A percentile compares a stretch with the other conserved stretches of the same genome.
Evolutionary conservation across 2,113 vertebrate genomes (phyloP).

Genomic region (Ailurus styani): DNA sequence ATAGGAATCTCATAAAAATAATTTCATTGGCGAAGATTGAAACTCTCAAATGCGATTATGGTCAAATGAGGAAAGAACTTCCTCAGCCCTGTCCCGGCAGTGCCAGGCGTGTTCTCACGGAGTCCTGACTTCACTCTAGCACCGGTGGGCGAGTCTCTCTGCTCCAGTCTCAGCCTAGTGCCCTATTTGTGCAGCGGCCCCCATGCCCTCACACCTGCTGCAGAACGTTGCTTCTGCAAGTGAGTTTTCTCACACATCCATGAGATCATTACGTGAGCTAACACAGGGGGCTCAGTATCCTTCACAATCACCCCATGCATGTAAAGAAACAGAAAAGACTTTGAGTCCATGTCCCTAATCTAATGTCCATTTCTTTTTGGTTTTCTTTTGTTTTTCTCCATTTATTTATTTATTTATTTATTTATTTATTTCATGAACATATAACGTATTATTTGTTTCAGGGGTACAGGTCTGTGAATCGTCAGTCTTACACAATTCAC

Average conservation of each 20-base stretch:
- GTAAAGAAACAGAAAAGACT: not conserved
- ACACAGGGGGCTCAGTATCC: not conserved
- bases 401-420: too few species aligned
- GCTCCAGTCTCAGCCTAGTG: not conserved
- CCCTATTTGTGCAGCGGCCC: fast-evolving
- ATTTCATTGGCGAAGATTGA: not conserved
- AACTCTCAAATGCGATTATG: not conserved
- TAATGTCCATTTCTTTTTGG: too few species aligned
- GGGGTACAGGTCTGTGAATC: too few species aligned
- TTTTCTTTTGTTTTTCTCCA: too few species aligned
- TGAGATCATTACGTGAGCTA: fast-evolving
- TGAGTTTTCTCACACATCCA: not conserved
- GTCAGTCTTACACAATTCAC: too few species aligned
- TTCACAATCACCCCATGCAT: not conserved
- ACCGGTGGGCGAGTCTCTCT: too few species aligned
- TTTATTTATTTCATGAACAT: too few species aligned
- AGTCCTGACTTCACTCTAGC: not conserved
- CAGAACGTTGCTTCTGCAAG: not conserved
- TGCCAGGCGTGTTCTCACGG: fast-evolving
- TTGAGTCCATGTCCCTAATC: not conserved
- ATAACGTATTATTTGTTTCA: too few species aligned
- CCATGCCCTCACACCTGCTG: fast-evolving
- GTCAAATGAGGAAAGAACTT: not conserved
- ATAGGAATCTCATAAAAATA: not conserved
- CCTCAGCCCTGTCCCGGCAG: fast-evolving